Conservation (phyloP, 2,797 vertebrate species). For the Hypotaenidia philippensis region DNA sequence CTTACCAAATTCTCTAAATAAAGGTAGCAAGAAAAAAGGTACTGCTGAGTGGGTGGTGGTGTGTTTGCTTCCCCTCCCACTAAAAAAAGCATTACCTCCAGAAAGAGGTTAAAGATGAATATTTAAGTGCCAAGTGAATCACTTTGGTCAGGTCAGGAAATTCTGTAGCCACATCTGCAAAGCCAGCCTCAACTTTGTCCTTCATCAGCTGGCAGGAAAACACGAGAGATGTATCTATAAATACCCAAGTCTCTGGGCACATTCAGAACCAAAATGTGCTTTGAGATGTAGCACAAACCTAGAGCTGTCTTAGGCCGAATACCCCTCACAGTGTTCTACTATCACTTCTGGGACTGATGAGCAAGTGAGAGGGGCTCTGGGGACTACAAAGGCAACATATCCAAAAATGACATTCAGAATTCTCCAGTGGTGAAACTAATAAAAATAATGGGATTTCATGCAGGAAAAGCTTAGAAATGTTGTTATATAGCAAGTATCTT, state of each 20-base stretch:
- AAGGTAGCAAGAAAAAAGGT: background rate
- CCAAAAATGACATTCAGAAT: background rate
- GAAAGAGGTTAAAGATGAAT: background rate
- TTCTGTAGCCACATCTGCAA: background rate
- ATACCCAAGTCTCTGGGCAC: background rate
- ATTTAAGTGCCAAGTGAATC: background rate
- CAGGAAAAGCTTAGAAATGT: background rate
- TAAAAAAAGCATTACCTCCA: background rate
- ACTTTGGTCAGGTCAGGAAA: background rate
- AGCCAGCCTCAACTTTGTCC: background rate
- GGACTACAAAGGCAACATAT: background rate
- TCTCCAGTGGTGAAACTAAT: background rate
- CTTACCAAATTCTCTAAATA: background rate
- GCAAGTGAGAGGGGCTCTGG: background rate
- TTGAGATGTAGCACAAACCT: background rate
- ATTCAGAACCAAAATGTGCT: background rate
- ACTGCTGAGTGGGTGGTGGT: background rate
- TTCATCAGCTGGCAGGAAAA: background rate
- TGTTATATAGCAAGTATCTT: background rate
- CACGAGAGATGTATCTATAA: background rate
- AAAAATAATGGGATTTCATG: background rate
- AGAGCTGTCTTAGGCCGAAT: background rate
- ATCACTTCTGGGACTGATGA: background rate
- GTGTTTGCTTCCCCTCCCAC: background rate
- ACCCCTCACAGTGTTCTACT: background rate